Evolutionary conservation across 2,113 vertebrate species (phyloP).

Genomic region (Amblyornis subalaris): DNA sequence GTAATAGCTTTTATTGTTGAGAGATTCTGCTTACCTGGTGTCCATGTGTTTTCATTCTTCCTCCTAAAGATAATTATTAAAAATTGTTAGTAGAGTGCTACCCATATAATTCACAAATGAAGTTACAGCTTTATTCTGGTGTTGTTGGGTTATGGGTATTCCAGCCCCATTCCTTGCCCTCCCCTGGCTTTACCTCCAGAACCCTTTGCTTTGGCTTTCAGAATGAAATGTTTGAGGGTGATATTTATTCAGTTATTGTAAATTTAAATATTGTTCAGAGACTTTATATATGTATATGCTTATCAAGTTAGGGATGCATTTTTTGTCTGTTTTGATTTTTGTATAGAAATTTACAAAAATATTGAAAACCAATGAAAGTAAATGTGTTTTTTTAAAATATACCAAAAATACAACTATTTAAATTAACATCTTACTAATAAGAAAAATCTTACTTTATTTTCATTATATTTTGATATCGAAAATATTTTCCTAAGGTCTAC

Average conservation of each 20-base stretch:
- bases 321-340: not conserved
- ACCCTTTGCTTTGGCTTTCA: not conserved
- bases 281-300: not conserved
- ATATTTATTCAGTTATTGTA: not conserved
- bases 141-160: not conserved
- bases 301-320: not conserved
- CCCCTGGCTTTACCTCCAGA: not conserved
- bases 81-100: not conserved
- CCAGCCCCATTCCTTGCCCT: not conserved
- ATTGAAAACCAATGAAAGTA: not conserved
- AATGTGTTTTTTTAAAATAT: not conserved
- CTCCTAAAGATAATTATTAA: conserved; percentile 22
- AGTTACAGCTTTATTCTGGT: not conserved
- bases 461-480: not conserved
- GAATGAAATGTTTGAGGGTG: not conserved
- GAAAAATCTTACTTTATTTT: not conserved
- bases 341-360: not conserved
- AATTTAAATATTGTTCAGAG: not conserved
- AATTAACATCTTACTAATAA: not conserved
- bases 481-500: not conserved
- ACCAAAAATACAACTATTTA: not conserved
- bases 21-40: conserved; percentile 5
- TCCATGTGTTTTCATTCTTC: not conserved
- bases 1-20: not conserved
- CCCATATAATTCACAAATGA: not conserved